Conservation (phyloP, 1,140 invertebrate genomes). For the Papilio machaon region DNA sequence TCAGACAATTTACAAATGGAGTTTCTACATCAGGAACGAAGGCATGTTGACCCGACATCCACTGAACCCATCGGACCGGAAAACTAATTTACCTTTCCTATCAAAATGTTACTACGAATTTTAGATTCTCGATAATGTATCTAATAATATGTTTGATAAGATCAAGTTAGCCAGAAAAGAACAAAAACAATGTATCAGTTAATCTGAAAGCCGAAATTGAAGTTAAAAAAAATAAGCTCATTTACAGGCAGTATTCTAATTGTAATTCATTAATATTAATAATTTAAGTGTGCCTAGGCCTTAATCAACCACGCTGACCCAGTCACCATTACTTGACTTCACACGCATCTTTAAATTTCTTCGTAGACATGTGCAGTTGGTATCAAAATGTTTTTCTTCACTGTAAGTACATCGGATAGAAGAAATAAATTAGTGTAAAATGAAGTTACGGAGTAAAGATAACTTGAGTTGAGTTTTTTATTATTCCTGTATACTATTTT, state of each 20-base stretch:
- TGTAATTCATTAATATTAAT: background rate
- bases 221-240: no score
- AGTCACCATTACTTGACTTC: background rate
- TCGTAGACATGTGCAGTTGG: no score
- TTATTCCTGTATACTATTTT: background rate
- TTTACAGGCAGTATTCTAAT: background rate
- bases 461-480: background rate
- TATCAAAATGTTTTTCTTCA: no score
- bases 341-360: no score
- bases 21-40: background rate
- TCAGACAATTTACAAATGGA: constrained; percentile 25
- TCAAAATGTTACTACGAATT: background rate
- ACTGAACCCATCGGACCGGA: constrained; percentile 10
- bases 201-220: background rate
- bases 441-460: no score
- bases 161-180: background rate
- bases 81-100: constrained; percentile 22
- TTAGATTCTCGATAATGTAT: background rate
- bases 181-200: background rate
- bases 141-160: background rate
- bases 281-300: background rate
- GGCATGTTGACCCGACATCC: constrained; percentile 14
- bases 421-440: background rate
- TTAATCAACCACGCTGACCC: background rate
- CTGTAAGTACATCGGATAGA: no score